phyloP scores from a whole-genome alignment of 1,140 invertebrate genomes.

The Monomorium pharaonis region DNA sequence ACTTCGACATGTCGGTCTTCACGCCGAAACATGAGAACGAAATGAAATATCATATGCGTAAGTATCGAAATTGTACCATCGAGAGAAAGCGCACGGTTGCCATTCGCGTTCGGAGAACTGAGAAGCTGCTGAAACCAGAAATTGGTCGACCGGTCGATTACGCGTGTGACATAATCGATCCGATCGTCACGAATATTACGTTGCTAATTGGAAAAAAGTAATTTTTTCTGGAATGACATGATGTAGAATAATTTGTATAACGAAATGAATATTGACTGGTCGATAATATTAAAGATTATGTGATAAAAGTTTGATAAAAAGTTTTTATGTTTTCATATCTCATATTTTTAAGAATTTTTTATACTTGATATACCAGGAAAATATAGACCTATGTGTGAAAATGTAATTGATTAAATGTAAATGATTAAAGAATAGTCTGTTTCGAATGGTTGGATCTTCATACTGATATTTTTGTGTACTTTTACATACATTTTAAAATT shows the following conservation, averaged over 20 bases:
- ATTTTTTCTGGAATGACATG: not conserved
- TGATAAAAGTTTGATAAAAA: no score
- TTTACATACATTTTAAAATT: no score
- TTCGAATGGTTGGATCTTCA: no score
- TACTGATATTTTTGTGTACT: no score
- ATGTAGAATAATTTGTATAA: not conserved
- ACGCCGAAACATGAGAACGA: constrained; percentile 87
- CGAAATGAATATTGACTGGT: not conserved
- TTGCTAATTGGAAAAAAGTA: not conserved
- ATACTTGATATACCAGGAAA: no score
- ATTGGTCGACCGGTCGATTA: not conserved
- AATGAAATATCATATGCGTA: constrained; percentile 89
- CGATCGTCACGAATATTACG: not conserved
- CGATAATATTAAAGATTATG: no score
- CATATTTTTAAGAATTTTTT: no score
- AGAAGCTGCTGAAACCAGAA: not conserved
- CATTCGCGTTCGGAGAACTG: not conserved
- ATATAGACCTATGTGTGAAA: no score
- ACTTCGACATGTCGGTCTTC: constrained; percentile 87
- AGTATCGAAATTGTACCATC: constrained; percentile 77
- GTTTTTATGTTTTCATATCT: no score
- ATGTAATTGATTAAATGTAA: no score
- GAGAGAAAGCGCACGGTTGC: not conserved
- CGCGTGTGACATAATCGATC: not conserved
- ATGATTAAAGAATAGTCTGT: no score